Evolutionary conservation across 2,888 invertebrate genomes (phyloP), one percentile per base, ranked within the genome.

Genomic region (Athalia rosae): DNA sequence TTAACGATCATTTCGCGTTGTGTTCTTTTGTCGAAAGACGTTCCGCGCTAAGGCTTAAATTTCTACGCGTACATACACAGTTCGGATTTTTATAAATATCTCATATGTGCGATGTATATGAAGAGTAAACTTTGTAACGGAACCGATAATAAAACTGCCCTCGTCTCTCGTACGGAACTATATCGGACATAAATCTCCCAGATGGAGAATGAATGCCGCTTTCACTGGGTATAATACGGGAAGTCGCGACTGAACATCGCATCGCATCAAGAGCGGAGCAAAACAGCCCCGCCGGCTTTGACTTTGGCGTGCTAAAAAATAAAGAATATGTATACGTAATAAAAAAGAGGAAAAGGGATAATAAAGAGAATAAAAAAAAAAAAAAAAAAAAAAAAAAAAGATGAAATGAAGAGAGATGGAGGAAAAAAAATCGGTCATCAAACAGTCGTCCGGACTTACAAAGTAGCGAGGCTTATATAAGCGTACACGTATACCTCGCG

Each of bases 61-160:
- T 28, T 28, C n/a, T 28, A 28, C 28, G 28, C 2, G 28, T 28
- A 28, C 28, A 2, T 28, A 28, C 28, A 28, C 28, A 28, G 28
- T 28, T 28, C 28, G 28, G 28, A 28, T 28, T 28, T 28, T 28
- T 28, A 2, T 28, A 28, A 28, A 28, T 28, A 28, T n/a, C n/a
- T n/a, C 4, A n/a, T 15, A 15, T n/a, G 53, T 15, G 45, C 6
- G 67, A 53, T 47, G 53, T 48, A 47, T 41, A 85, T 83, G 86
- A 87, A 85, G 85, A 82, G 82, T 83, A 83, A 87, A 86, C 86
- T 85, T 87, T 85, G 87, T 86, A 86, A 84, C 85, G 83, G 83
- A 86, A 86, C 82, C 83, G 85, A 87, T 89, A 87, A 86, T 89
- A 88, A 89, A 89, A 87, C 78, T 86, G 81, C 81, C 81, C 80